These are phyloP conservation scores for Pseudotriccus pelzelni DNA, from an alignment of 2,797 vertebrate genomes.

Conservation along the genomic window DNA sequence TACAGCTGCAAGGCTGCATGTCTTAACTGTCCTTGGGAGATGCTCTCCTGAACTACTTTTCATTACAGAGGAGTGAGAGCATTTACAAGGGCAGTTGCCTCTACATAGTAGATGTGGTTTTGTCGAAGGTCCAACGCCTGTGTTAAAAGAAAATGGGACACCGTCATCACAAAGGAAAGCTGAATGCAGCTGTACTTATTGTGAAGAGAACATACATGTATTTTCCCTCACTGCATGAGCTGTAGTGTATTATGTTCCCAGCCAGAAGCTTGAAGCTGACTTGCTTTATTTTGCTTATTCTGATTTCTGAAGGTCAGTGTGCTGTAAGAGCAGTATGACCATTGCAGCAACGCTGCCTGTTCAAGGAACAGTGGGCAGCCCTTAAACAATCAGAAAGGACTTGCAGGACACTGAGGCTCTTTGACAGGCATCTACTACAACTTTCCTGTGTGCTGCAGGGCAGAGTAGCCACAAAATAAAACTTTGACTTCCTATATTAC, in stretches of 20 bases:
- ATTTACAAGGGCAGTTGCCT: not conserved
- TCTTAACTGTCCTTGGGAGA: not conserved
- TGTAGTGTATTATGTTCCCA: not conserved
- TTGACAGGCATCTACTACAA: not conserved
- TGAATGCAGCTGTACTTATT: not conserved
- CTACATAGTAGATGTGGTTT: rapidly evolving
- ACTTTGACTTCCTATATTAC: not conserved
- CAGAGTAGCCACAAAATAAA: not conserved
- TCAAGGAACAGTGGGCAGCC: not conserved
- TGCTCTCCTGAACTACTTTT: not conserved
- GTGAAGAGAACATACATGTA: not conserved
- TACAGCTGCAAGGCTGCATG: not conserved
- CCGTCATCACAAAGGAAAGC: not conserved
- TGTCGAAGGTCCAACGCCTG: rapidly evolving
- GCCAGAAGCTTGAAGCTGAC: not conserved
- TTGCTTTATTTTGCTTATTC: not conserved
- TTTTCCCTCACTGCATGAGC: not conserved
- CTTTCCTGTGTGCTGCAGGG: not conserved
- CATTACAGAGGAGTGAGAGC: not conserved
- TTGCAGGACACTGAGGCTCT: not conserved
- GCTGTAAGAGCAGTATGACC: not conserved
- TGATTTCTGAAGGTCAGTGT: not conserved
- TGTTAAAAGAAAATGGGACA: not conserved
- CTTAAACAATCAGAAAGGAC: not conserved
- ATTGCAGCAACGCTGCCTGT: not conserved